phyloP scores from a whole-genome alignment of 2,888 invertebrate species.

The Melanchra persicariae region DNA sequence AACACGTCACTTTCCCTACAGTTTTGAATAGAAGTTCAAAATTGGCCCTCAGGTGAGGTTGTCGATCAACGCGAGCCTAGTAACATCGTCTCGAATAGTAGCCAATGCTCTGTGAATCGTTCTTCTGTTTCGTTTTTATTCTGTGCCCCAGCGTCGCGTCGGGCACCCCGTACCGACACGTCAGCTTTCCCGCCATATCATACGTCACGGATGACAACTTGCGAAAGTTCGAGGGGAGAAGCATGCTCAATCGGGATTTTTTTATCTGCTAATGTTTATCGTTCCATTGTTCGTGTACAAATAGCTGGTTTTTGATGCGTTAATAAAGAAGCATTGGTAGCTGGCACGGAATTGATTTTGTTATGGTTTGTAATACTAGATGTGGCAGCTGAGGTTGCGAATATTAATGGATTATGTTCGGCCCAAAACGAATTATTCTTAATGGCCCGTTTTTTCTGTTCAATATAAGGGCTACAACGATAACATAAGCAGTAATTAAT shows the following conservation, averaged over 20 bases:
- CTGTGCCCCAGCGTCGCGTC: not conserved
- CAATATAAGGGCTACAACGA: not conserved
- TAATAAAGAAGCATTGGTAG: slow-evolving; percentile 33
- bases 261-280: slow-evolving; percentile 50
- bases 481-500: slow-evolving; percentile 34
- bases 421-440: slow-evolving; percentile 25
- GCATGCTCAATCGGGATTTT: slow-evolving; percentile 31
- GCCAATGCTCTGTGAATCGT: not conserved
- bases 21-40: too few relatives aligned
- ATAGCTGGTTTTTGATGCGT: slow-evolving; percentile 41
- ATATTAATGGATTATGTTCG: slow-evolving; percentile 25
- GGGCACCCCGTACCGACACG: slow-evolving; percentile 36
- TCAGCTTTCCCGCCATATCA: slow-evolving; percentile 62
- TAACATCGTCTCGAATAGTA: too few relatives aligned
- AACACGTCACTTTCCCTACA: too few relatives aligned
- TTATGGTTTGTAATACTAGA: slow-evolving; percentile 16
- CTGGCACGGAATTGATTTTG: slow-evolving; percentile 39
- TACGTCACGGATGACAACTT: slow-evolving; percentile 60
- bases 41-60: too few relatives aligned
- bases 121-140: slow-evolving; percentile 24
- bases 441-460: slow-evolving; percentile 3
- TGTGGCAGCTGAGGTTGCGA: slow-evolving; percentile 41
- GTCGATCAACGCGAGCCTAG: too few relatives aligned
- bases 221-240: slow-evolving; percentile 53
- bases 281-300: slow-evolving; percentile 41